These are phyloP conservation scores for Platycheirus albimanus DNA, from an alignment of 2,888 invertebrate genomes.

Conservation along the genomic window DNA sequence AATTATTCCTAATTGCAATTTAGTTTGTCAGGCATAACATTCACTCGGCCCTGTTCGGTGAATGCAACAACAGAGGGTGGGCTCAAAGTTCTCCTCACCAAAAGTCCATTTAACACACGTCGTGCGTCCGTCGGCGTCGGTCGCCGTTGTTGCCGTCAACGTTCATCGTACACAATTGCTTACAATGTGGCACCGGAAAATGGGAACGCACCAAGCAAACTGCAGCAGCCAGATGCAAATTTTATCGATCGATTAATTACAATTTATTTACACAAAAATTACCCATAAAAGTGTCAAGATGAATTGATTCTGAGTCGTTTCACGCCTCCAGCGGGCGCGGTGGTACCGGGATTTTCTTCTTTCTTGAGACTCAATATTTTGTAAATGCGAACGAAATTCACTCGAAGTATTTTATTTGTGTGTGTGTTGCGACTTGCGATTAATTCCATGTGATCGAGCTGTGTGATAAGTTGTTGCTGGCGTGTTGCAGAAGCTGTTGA, in stretches of 20 bases:
- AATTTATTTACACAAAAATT: slow-evolving; percentile 74
- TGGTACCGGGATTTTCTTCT: slow-evolving; percentile 47
- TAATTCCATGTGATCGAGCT: slow-evolving; percentile 44
- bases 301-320: slow-evolving; percentile 73
- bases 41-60: neutral
- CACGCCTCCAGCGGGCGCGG: too few relatives aligned
- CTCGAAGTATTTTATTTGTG: slow-evolving; percentile 36
- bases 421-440: too few relatives aligned
- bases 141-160: too few relatives aligned
- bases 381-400: slow-evolving; percentile 2
- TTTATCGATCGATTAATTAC: slow-evolving; percentile 74
- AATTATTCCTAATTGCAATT: slow-evolving; percentile 74
- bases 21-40: slow-evolving; percentile 65
- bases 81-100: slow-evolving; percentile 4
- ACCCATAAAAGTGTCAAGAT: slow-evolving; percentile 73
- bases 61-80: slow-evolving; percentile 43
- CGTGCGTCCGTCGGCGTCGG: neutral
- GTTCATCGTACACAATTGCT: slow-evolving; percentile 23
- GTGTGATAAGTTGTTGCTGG: slow-evolving; percentile 32
- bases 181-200: slow-evolving; percentile 30
- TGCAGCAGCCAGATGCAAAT: slow-evolving; percentile 67
- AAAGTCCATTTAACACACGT: slow-evolving; percentile 50
- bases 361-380: slow-evolving; percentile 21
- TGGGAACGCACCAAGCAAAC: neutral
- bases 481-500: slow-evolving; percentile 40